Evolutionary conservation across 2,888 invertebrate genomes (phyloP).

Genomic region (Sialis lutaria): DNA sequence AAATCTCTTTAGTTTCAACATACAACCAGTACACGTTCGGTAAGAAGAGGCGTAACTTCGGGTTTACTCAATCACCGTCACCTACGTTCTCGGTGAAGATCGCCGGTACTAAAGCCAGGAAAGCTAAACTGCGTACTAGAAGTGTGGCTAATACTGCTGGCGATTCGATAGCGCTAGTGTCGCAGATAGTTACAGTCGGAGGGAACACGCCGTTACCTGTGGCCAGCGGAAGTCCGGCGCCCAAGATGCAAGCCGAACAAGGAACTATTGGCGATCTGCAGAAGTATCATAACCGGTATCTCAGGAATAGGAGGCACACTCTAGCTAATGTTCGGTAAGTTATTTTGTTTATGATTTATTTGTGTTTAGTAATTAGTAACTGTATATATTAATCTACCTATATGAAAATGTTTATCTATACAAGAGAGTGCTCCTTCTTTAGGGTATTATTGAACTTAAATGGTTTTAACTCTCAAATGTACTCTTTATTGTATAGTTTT

Average conservation of each 20-base stretch:
- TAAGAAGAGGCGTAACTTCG: slow-evolving; percentile 20
- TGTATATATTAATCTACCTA: slow-evolving; percentile 3
- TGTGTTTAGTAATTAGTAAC: not conserved
- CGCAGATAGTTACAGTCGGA: slow-evolving; percentile 21
- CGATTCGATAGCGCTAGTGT: slow-evolving; percentile 7
- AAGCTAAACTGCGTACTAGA: slow-evolving; percentile 26
- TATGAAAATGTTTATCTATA: slow-evolving; percentile 4
- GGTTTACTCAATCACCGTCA: slow-evolving; percentile 34
- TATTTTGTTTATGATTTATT: slow-evolving; percentile 7
- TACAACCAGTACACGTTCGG: slow-evolving; percentile 11
- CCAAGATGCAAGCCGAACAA: slow-evolving; percentile 83
- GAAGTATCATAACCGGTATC: slow-evolving; percentile 72
- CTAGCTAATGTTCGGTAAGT: slow-evolving; percentile 88
- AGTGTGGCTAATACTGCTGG: slow-evolving; percentile 16
- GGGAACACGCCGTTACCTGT: slow-evolving; percentile 16
- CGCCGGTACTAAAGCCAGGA: slow-evolving; percentile 32
- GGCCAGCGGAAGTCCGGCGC: slow-evolving; percentile 22
- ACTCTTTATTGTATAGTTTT: too few relatives aligned
- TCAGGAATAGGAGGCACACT: slow-evolving; percentile 74
- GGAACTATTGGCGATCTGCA: slow-evolving; percentile 81
- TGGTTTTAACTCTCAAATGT: too few relatives aligned
- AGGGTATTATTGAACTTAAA: too few relatives aligned
- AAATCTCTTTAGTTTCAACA: slow-evolving; percentile 13
- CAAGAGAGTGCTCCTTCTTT: not conserved
- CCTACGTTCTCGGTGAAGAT: slow-evolving; percentile 40